phyloP scores from a whole-genome alignment of 23 tunicate genomes.

The Ciona savignyi region DNA sequence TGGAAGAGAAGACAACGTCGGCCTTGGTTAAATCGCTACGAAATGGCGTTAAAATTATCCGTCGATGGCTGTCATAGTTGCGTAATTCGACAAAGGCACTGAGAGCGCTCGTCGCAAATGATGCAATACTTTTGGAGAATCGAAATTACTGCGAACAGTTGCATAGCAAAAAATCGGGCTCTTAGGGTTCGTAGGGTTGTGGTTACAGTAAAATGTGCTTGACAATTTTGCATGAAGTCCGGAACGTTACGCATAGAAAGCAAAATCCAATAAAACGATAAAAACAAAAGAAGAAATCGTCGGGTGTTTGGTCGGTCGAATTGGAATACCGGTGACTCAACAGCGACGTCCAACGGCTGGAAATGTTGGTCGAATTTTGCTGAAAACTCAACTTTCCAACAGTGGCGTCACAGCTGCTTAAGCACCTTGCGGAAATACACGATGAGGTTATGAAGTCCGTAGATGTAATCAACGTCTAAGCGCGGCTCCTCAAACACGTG shows the following conservation, averaged over 20 bases:
- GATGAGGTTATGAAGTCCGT: conserved; percentile 79
- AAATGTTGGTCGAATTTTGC: no score
- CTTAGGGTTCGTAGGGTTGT: not conserved
- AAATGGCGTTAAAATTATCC: no score
- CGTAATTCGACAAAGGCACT: conserved; percentile 1
- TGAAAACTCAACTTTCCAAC: not conserved
- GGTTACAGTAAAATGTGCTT: not conserved
- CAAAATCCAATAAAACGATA: not conserved
- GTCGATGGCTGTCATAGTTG: no score
- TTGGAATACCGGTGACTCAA: not conserved
- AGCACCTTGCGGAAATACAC: conserved; percentile 41
- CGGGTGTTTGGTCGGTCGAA: not conserved
- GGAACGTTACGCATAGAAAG: not conserved
- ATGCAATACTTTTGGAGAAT: no score
- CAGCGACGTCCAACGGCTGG: not conserved
- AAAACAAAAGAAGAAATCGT: not conserved
- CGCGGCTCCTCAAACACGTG: conserved; percentile 81
- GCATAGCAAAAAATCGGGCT: not conserved
- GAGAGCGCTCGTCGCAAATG: not conserved
- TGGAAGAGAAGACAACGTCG: no score
- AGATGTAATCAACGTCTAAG: conserved; percentile 87
- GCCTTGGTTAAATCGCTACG: no score
- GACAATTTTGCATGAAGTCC: not conserved
- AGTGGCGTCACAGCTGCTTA: conserved; percentile 24
- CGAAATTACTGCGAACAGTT: not conserved